Conservation (phyloP, 2,888 invertebrate species). For the Lithophane socia region DNA sequence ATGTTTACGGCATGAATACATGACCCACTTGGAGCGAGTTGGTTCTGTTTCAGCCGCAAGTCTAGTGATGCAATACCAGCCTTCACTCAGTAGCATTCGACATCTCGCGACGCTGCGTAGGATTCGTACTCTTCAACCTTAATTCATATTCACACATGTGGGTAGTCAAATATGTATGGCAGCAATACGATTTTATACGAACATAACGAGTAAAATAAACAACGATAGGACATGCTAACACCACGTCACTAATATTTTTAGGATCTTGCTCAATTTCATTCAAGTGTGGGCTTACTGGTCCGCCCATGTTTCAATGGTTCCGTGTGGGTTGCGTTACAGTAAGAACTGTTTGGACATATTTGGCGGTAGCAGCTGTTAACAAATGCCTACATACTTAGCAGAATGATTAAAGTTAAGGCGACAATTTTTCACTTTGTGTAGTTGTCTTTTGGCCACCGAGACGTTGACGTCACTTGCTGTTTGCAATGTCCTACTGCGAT, state of each 20-base stretch:
- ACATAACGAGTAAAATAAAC: constrained; percentile 68
- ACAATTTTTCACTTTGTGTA: constrained; percentile 51
- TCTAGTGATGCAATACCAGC: constrained; percentile 80
- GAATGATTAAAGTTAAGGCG: constrained; percentile 56
- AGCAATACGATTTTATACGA: constrained; percentile 61
- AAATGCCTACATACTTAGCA: constrained; percentile 53
- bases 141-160: constrained; percentile 63
- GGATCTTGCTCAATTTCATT: constrained; percentile 76
- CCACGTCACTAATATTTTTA: constrained; percentile 81
- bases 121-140: constrained; percentile 66
- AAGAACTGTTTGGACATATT: constrained; percentile 75
- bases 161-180: constrained; percentile 53
- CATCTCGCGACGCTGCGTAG: constrained; percentile 72
- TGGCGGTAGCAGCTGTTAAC: constrained; percentile 68
- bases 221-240: constrained; percentile 68
- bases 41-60: constrained; percentile 78
- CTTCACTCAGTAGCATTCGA: constrained; percentile 71
- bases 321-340: constrained; percentile 75
- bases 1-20: constrained; percentile 82
- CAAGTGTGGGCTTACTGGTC: constrained; percentile 83
- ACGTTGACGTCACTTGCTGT: constrained; percentile 64
- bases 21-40: constrained; percentile 86
- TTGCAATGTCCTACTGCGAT: constrained; percentile 47
- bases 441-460: constrained; percentile 32
- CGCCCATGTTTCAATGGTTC: constrained; percentile 76